Percentiles rank a stretch among this genome's conserved stretches.
Conservation (phyloP, 1,140 invertebrate species). For the Diabrotica virgifera region DNA sequence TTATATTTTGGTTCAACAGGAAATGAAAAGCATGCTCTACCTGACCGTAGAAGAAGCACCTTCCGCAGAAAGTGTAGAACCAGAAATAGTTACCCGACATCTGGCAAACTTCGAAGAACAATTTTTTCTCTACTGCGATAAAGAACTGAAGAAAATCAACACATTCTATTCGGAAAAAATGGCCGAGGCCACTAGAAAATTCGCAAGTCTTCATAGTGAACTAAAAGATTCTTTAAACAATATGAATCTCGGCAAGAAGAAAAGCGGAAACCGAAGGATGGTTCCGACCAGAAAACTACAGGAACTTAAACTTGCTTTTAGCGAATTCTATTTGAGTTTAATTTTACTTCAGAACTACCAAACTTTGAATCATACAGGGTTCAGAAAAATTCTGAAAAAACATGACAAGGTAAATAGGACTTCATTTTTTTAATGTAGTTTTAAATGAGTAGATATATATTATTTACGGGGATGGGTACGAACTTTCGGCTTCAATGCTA, state of each 20-base stretch:
- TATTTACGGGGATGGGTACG: too few relatives aligned
- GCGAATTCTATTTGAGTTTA: conserved; percentile 86
- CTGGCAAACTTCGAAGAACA: conserved; percentile 81
- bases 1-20: conserved; percentile 47
- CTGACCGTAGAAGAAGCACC: conserved; percentile 69
- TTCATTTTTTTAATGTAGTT: background rate
- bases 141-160: conserved; percentile 83
- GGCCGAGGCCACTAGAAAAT: conserved; percentile 81
- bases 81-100: conserved; percentile 66
- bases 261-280: conserved; percentile 46
- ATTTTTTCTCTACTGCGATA: conserved; percentile 83
- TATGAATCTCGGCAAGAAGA: conserved; percentile 46
- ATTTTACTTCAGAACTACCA: conserved; percentile 74
- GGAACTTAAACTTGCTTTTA: conserved; percentile 87
- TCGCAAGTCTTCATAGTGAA: conserved; percentile 71
- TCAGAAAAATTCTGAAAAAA: conserved; percentile 91
- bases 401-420: conserved; percentile 75
- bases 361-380: conserved; percentile 88
- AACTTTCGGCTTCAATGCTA: too few relatives aligned
- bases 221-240: conserved; percentile 57
- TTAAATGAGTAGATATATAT: background rate
- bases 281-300: conserved; percentile 67
- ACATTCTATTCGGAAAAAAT: conserved; percentile 88
- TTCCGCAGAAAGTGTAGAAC: conserved; percentile 64
- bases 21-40: conserved; percentile 75